These are phyloP conservation scores for Uloborus diversus DNA, from an alignment of 1,140 invertebrate genomes.

Conservation along the genomic window DNA sequence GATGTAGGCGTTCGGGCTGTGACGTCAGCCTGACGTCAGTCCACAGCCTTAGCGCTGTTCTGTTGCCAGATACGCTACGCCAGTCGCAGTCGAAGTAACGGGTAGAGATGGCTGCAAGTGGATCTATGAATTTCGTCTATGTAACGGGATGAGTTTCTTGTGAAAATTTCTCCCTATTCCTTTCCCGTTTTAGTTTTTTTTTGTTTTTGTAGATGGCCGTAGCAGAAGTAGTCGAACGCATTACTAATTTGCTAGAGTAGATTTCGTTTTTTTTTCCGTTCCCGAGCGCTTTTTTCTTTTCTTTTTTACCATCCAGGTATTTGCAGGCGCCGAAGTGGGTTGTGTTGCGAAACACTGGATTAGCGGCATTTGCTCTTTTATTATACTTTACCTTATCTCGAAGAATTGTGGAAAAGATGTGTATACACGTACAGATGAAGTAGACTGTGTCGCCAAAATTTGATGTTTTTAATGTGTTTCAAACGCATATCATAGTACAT, in stretches of 20 bases:
- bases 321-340: too few species aligned
- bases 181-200: not conserved
- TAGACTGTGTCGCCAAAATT: too few species aligned
- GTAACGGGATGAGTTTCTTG: conserved; percentile 33
- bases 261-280: not conserved
- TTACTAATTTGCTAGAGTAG: not conserved
- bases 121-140: conserved; percentile 25
- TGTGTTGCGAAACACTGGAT: too few species aligned
- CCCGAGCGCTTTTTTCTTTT: not conserved
- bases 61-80: conserved; percentile 18
- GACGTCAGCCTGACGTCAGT: conserved; percentile 32
- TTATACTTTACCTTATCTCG: too few species aligned
- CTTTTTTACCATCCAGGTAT: not conserved
- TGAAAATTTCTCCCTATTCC: not conserved
- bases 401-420: too few species aligned
- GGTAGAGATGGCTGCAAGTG: not conserved
- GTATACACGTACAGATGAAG: too few species aligned
- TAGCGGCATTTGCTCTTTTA: too few species aligned
- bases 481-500: too few species aligned
- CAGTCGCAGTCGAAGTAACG: conserved; percentile 39
- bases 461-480: too few species aligned
- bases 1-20: conserved; percentile 38
- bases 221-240: not conserved
- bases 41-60: not conserved
- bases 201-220: not conserved